phyloP scores from a whole-genome alignment of 2,888 invertebrate genomes.

The Hyposoter didymator region DNA sequence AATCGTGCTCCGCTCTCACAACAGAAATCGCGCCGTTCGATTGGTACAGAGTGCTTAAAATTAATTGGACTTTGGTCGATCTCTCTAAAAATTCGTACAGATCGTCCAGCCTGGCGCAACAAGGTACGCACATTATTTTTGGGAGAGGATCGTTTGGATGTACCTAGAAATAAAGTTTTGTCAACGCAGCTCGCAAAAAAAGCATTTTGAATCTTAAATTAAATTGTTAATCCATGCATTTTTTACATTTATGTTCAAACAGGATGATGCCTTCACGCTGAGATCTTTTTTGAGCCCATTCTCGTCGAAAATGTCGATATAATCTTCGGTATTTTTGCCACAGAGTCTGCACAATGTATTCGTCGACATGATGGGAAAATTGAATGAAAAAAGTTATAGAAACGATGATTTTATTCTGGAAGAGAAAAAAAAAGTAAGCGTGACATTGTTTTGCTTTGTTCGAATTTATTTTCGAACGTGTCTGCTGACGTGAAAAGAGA shows the following conservation, averaged over 20 bases:
- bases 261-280: conserved; percentile 76
- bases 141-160: conserved; percentile 76
- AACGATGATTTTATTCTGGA: conserved; percentile 28
- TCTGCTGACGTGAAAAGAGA: neutral
- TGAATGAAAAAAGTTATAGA: neutral
- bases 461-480: neutral
- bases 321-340: conserved; percentile 69
- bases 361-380: conserved; percentile 42
- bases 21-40: conserved; percentile 50
- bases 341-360: conserved; percentile 69
- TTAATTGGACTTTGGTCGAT: conserved; percentile 75
- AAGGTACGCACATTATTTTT: conserved; percentile 75
- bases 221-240: neutral
- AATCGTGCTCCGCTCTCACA: conserved; percentile 41
- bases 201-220: neutral
- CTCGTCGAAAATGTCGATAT: conserved; percentile 74
- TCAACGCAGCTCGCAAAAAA: conserved; percentile 6
- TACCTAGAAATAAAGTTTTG: conserved; percentile 68
- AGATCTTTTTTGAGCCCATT: conserved; percentile 73
- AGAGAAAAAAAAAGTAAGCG: neutral
- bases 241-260: conserved; percentile 71
- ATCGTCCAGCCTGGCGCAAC: conserved; percentile 75
- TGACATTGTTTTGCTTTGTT: neutral
- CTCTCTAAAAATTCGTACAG: conserved; percentile 76
- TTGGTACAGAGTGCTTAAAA: conserved; percentile 73